Percentiles rank a stretch among this genome's conserved stretches.
phyloP scores from a whole-genome alignment of 2,113 vertebrate species.

The Ivindomyrus marchei region DNA sequence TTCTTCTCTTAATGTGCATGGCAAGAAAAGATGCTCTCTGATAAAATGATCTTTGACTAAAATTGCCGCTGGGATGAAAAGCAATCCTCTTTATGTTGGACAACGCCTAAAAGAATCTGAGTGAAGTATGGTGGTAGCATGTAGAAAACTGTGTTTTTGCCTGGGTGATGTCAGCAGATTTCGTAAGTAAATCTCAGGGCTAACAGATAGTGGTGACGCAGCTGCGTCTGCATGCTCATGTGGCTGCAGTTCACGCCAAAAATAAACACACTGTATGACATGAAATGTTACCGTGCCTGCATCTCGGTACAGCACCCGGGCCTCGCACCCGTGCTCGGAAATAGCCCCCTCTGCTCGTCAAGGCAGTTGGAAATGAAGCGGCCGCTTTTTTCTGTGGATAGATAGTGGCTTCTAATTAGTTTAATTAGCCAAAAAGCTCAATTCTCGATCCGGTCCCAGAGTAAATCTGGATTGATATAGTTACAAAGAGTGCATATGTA shows the following conservation, averaged over 20 bases:
- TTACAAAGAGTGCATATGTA: neutral
- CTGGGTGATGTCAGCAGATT: neutral
- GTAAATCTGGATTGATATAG: neutral
- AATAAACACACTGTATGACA: neutral
- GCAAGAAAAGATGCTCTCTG: neutral
- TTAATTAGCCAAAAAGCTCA: neutral
- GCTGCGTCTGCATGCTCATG: neutral
- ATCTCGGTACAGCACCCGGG: neutral
- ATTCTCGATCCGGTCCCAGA: neutral
- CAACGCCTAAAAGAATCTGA: neutral
- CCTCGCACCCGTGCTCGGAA: neutral
- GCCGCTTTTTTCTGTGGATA: neutral
- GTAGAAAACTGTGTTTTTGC: neutral
- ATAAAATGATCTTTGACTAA: neutral
- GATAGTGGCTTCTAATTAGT: neutral
- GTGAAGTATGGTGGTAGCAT: neutral
- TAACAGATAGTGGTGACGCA: neutral
- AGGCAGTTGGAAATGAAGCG: neutral
- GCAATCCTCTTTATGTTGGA: neutral
- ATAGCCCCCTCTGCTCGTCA: neutral
- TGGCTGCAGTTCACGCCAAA: neutral
- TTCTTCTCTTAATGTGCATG: slow-evolving; percentile 1
- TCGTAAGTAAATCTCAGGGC: neutral
- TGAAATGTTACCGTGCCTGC: neutral
- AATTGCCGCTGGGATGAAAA: neutral